Percentiles rank a stretch among this genome's conserved stretches.
Conservation (phyloP, 1,140 invertebrate species). For the Bilobella aurantiaca region DNA sequence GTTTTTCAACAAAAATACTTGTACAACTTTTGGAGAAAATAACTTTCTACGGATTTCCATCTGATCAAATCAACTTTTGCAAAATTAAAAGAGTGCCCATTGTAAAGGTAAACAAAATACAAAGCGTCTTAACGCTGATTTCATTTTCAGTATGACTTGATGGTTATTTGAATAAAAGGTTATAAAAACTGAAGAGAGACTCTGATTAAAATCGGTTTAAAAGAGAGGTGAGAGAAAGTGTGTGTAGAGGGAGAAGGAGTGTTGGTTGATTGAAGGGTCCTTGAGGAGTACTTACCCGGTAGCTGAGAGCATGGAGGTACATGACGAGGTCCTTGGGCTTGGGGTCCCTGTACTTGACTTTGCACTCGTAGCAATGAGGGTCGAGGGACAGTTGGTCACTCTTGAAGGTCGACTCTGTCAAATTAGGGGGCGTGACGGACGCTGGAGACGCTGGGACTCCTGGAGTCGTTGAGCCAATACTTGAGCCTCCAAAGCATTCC, state of each 20-base stretch:
- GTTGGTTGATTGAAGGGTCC: not conserved
- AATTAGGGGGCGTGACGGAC: no score
- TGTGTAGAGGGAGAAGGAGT: not conserved
- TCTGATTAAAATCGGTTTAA: no score
- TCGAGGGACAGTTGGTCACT: slow-evolving; percentile 67
- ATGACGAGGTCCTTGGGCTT: slow-evolving; percentile 80
- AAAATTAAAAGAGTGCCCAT: no score
- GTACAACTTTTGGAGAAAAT: no score
- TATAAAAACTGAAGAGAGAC: no score
- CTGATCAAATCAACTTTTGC: no score
- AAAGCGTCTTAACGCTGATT: no score
- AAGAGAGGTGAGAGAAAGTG: no score
- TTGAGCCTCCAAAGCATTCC: no score
- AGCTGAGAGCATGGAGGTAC: slow-evolving; percentile 90
- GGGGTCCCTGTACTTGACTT: slow-evolving; percentile 79
- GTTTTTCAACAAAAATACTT: no score
- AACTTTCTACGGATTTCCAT: no score
- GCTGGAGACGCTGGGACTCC: slow-evolving; percentile 1
- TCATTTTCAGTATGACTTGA: not conserved
- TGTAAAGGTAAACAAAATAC: no score
- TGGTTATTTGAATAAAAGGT: not conserved
- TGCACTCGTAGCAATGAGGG: slow-evolving; percentile 83
- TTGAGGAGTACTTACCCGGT: slow-evolving; percentile 51
- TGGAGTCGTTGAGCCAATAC: not conserved
- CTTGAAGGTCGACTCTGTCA: slow-evolving; percentile 47